These are phyloP conservation scores for Philotrypesis tridentata DNA, from an alignment of 1,140 invertebrate genomes.

Conservation along the genomic window DNA sequence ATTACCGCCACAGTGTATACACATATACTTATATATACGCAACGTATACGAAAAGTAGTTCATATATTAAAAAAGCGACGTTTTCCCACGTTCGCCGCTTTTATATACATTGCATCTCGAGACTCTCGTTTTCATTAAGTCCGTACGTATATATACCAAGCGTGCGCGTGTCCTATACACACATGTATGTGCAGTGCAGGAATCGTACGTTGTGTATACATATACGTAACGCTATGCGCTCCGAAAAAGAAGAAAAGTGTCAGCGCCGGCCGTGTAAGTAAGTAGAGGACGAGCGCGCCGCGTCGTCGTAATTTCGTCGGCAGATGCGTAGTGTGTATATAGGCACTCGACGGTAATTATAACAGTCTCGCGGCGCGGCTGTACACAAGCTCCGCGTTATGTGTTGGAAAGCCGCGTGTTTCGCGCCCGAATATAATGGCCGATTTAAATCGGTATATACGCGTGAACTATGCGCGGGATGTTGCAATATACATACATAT, in stretches of 20 bases:
- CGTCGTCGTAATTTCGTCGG: conserved; percentile 4
- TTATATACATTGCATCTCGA: not conserved
- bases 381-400: not conserved
- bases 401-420: conserved; percentile 19
- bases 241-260: not conserved
- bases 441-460: not conserved
- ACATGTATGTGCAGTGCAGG: no score
- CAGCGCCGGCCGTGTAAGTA: no score
- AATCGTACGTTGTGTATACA: not conserved
- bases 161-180: no score
- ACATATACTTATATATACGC: no score
- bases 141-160: no score
- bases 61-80: not conserved
- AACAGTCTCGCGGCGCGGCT: not conserved
- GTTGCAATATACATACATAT: not conserved
- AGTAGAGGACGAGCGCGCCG: not conserved
- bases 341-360: conserved; percentile 29
- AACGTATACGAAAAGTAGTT: not conserved
- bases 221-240: not conserved
- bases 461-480: no score
- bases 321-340: no score
- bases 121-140: not conserved
- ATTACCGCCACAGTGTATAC: no score
- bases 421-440: not conserved
- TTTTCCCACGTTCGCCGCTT: no score